These are phyloP conservation scores for Sphaerophoria taeniata DNA, from an alignment of 2,888 invertebrate species.

Conservation along the genomic window DNA sequence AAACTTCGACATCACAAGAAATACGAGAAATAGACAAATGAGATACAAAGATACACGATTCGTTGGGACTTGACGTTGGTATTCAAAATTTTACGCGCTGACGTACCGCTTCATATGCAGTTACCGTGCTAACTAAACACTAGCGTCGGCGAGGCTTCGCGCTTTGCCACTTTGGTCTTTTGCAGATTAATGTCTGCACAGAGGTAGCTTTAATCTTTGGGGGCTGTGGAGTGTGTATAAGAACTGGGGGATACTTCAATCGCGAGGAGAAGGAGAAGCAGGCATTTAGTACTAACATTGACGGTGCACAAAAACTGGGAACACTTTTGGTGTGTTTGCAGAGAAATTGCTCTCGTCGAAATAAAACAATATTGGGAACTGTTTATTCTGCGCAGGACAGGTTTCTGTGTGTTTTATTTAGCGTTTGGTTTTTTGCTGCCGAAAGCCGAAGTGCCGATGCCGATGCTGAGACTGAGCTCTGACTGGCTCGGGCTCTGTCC, in stretches of 20 bases:
- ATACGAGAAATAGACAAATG: conserved; percentile 28
- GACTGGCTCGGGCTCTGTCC: no score
- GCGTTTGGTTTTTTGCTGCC: conserved; percentile 4
- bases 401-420: conserved; percentile 35
- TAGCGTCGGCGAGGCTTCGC: conserved; percentile 33
- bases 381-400: conserved; percentile 51
- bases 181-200: conserved; percentile 39
- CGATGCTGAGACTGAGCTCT: no score
- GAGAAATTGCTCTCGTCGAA: no score
- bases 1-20: conserved; percentile 34
- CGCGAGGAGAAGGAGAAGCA: not conserved
- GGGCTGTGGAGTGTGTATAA: not conserved
- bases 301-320: conserved; percentile 61
- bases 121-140: conserved; percentile 73
- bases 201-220: conserved; percentile 9
- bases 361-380: conserved; percentile 12
- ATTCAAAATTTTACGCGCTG: conserved; percentile 44
- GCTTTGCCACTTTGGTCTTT: conserved; percentile 35
- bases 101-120: conserved; percentile 67
- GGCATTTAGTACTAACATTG: conserved; percentile 58
- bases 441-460: no score
- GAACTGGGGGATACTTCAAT: not conserved
- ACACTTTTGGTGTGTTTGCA: conserved; percentile 1
- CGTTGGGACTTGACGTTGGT: conserved; percentile 28
- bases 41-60: conserved; percentile 52